phyloP scores from a whole-genome alignment of 1,140 invertebrate genomes.

The Neodiprion virginianus region DNA sequence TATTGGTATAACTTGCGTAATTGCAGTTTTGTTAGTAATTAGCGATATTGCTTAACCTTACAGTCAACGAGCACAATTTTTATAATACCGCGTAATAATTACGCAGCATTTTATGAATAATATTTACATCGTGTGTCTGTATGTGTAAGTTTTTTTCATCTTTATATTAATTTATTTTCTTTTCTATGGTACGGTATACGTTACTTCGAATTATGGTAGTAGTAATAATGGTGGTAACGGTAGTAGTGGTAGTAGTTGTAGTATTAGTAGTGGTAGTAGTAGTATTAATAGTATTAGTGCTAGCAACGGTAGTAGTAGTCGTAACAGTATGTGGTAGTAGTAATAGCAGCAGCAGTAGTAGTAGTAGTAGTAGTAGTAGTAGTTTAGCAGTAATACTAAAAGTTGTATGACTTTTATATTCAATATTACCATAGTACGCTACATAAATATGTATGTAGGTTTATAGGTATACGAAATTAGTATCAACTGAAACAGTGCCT shows the following conservation, averaged over 20 bases:
- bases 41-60: too few species aligned
- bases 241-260: constrained; percentile 15
- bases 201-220: constrained; percentile 32
- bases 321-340: constrained; percentile 8
- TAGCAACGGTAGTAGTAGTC: background rate
- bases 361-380: constrained; percentile 4
- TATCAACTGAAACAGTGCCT: background rate
- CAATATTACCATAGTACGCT: too few species aligned
- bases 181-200: constrained; percentile 29
- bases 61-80: too few species aligned
- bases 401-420: too few species aligned
- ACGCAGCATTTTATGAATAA: too few species aligned
- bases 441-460: background rate
- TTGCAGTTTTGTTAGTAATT: too few species aligned
- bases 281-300: constrained; percentile 21
- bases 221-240: constrained; percentile 44
- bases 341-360: constrained; percentile 12
- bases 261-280: constrained; percentile 44
- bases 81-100: too few species aligned
- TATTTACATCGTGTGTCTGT: too few species aligned
- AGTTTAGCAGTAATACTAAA: background rate
- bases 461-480: background rate
- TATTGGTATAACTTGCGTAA: too few species aligned
- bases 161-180: too few species aligned
- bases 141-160: too few species aligned